Evolutionary conservation across 2,113 vertebrate species (phyloP).

Genomic region (Numida meleagris): DNA sequence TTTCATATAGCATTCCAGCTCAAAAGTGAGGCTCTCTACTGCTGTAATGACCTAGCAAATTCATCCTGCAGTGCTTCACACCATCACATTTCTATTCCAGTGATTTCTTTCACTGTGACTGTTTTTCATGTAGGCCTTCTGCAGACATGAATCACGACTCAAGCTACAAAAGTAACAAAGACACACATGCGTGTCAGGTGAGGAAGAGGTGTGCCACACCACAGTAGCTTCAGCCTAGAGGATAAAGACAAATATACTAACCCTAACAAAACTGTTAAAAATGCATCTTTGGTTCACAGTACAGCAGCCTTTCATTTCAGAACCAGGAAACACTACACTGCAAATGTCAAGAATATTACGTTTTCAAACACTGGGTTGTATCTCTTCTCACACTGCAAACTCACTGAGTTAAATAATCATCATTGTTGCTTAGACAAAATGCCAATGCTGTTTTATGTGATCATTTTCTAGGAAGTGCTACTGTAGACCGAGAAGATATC

Average conservation of each 20-base stretch:
- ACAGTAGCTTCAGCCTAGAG: neutral
- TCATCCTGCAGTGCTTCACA: neutral
- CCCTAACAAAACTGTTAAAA: neutral
- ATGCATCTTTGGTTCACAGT: neutral
- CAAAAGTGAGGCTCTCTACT: neutral
- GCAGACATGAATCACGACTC: neutral
- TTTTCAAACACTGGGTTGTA: neutral
- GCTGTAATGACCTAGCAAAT: neutral
- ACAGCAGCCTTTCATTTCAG: neutral
- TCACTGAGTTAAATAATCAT: neutral
- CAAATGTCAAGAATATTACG: neutral
- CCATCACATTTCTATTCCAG: neutral
- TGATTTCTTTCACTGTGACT: neutral
- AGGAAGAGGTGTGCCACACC: neutral
- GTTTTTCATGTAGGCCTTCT: neutral
- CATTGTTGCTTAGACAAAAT: neutral
- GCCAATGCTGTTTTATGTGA: neutral
- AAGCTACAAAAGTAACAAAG: neutral
- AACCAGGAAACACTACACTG: neutral
- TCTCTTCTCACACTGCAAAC: neutral
- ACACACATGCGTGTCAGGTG: neutral
- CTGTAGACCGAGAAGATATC: slow-evolving; percentile 93
- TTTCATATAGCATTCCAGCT: neutral
- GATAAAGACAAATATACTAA: neutral
- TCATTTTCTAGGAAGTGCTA: slow-evolving; percentile 85